A percentile compares a stretch with the other conserved stretches of the same genome.
Conservation (phyloP, 1,140 invertebrate genomes). For the Drosophila micromelanica region DNA sequence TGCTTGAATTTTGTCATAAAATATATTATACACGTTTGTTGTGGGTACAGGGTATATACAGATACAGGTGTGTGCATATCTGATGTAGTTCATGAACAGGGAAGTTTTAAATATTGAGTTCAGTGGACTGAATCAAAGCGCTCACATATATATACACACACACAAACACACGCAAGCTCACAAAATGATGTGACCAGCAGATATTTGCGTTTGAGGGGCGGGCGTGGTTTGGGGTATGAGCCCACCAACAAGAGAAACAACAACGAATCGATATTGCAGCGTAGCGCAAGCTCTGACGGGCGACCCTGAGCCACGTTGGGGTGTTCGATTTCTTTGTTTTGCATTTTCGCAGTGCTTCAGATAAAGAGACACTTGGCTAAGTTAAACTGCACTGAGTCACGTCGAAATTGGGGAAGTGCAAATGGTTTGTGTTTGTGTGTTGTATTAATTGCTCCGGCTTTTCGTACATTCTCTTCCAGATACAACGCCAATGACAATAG, state of each 20-base stretch:
- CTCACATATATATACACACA: background rate
- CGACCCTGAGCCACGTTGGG: conserved; percentile 61
- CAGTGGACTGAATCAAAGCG: conserved; percentile 49
- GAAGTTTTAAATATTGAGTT: conserved; percentile 40
- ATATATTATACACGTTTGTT: background rate
- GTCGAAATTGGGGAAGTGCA: background rate
- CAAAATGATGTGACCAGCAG: conserved; percentile 25
- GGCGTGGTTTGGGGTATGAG: conserved; percentile 21
- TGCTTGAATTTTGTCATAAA: too few relatives aligned
- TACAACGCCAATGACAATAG: conserved; percentile 75
- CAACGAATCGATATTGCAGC: conserved; percentile 56
- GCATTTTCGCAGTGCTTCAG: conserved; percentile 5
- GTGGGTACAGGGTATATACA: background rate
- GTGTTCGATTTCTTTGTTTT: conserved; percentile 46
- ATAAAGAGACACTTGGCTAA: background rate
- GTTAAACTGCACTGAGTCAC: background rate
- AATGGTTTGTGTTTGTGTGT: conserved; percentile 3
- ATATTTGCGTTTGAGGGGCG: conserved; percentile 33
- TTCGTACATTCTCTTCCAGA: conserved; percentile 39
- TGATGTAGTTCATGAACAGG: conserved; percentile 38
- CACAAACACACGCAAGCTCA: background rate
- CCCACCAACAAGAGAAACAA: conserved; percentile 3
- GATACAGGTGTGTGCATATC: conserved; percentile 7
- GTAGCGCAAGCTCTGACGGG: conserved; percentile 8
- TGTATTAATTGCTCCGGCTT: conserved; percentile 25